Evolutionary conservation across 2,113 vertebrate species (phyloP), one percentile per base, ranked within the genome.

Genomic region (Marmota monax): DNA sequence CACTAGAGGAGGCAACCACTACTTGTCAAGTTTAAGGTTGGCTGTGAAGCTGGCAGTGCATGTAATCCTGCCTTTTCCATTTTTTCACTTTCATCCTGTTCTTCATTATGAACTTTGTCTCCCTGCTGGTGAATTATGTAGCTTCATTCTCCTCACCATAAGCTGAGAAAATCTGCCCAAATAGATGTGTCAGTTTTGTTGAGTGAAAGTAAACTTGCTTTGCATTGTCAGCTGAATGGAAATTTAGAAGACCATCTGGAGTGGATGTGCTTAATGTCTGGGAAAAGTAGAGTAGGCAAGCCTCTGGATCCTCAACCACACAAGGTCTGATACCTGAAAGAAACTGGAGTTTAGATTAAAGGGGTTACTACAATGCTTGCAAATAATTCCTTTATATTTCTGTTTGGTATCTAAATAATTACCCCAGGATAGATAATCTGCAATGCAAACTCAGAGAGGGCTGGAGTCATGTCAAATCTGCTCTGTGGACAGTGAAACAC

Each of bases 191-290:
- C 95, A 97, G 86, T 94, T 97, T 90, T 85, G 53, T 51, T 98
- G 97, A 93, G 86, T 86, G 90, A 95, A 97, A 61, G 88, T 96
- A 97, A 98, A 97, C 82, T 98, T 94, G 87, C 79, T 97, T 96
- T 76, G 45, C 39, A 94, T 84, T 90, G 82, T 96, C 89, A 93
- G 87, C 61, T 96, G 94, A 97, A 97, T 80, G 32, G 97, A 90
- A 93, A 98, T 98, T 96, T 96, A 95, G 95, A 98, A 96, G 72
- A 98, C 96, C 95, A 98, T 97, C 96, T 98, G 98, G 95, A 97
- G 70, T 4, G 0, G 70, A 95, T 98, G 98, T 98, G 77, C 20
- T 97, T 16, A 27, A 88, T 4, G 80, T 96, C 70, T 80, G 29
- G 97, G 78, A 94, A 98, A 32, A 96, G 92, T 65, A 95, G 90